Evolutionary conservation across 2,888 invertebrate species (phyloP).

Genomic region (Drosophila multiciliata): DNA sequence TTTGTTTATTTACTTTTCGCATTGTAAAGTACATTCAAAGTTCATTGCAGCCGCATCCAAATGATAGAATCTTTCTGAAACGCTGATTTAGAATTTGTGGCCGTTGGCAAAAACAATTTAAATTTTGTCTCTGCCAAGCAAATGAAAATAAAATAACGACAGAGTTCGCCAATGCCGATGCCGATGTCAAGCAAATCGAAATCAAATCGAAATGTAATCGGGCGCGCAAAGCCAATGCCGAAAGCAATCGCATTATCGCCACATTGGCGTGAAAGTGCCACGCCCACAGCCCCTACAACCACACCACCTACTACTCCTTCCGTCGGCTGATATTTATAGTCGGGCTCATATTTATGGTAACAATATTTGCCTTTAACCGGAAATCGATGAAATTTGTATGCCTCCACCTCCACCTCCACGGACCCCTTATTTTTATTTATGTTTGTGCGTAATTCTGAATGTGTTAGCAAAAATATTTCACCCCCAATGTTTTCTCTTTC

Average conservation of each 20-base stretch:
- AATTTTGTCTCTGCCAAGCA: slow-evolving; percentile 67
- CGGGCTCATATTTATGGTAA: slow-evolving; percentile 79
- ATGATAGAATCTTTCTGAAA: slow-evolving; percentile 30
- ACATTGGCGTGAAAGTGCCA: slow-evolving; percentile 78
- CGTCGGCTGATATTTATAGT: slow-evolving; percentile 69
- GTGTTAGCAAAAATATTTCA: slow-evolving; percentile 54
- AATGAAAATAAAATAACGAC: slow-evolving; percentile 39
- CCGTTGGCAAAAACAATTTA: slow-evolving; percentile 76
- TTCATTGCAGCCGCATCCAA: slow-evolving; percentile 42
- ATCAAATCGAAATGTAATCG: slow-evolving; percentile 81
- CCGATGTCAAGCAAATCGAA: slow-evolving; percentile 67
- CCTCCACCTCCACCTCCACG: slow-evolving; percentile 54
- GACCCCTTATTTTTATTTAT: slow-evolving; percentile 71
- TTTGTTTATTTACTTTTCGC: neutral
- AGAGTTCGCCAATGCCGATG: slow-evolving; percentile 13
- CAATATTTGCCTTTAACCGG: slow-evolving; percentile 81
- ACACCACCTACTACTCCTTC: slow-evolving; percentile 23
- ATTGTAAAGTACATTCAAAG: slow-evolving; percentile 20
- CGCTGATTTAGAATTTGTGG: slow-evolving; percentile 65
- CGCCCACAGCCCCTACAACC: slow-evolving; percentile 41
- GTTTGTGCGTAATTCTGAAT: slow-evolving; percentile 58
- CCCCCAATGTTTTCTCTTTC: slow-evolving; percentile 31
- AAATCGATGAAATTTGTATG: slow-evolving; percentile 81
- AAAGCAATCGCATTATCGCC: slow-evolving; percentile 79
- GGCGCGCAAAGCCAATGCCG: slow-evolving; percentile 73